A percentile compares a stretch with the other conserved stretches of the same genome.
Evolutionary conservation across 2,888 invertebrate species (phyloP).

Genomic region (Adela reaumurella): DNA sequence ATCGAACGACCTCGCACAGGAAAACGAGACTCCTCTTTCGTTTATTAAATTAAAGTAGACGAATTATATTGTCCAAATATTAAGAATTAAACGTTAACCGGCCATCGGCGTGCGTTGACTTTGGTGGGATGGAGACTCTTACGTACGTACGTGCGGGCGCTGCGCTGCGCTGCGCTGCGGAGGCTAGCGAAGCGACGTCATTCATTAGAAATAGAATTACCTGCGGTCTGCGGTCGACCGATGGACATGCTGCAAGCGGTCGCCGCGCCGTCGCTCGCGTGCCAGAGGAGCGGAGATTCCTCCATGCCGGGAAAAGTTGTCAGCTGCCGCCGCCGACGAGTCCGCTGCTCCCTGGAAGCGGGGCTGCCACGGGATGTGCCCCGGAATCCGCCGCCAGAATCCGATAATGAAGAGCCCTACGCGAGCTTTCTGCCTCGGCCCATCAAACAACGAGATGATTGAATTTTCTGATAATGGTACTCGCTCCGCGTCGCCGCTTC

Average conservation of each 20-base stretch:
- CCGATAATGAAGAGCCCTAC: not conserved
- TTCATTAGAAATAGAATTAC: not conserved
- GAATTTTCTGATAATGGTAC: not conserved
- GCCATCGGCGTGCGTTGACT: too few species aligned
- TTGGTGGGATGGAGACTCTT: too few species aligned
- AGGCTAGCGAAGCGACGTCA: too few species aligned
- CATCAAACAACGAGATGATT: not conserved
- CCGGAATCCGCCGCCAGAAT: not conserved
- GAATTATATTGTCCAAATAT: too few species aligned
- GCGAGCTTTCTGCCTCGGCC: not conserved
- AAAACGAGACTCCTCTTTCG: not conserved
- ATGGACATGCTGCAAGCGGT: not conserved
- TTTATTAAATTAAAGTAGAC: not conserved
- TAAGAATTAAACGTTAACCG: not conserved
- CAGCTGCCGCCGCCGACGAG: too few species aligned
- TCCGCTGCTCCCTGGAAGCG: too few species aligned
- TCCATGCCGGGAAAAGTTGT: too few species aligned
- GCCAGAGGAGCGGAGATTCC: too few species aligned
- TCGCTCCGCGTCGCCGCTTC: not conserved
- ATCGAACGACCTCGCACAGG: conserved; percentile 28
- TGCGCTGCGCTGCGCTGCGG: too few species aligned
- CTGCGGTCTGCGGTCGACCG: not conserved
- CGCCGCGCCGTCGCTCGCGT: not conserved
- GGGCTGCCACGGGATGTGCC: not conserved
- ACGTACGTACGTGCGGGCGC: too few species aligned